Evolutionary conservation across 1,140 invertebrate genomes (phyloP).

Genomic region (Lordiphosa clarofinis): DNA sequence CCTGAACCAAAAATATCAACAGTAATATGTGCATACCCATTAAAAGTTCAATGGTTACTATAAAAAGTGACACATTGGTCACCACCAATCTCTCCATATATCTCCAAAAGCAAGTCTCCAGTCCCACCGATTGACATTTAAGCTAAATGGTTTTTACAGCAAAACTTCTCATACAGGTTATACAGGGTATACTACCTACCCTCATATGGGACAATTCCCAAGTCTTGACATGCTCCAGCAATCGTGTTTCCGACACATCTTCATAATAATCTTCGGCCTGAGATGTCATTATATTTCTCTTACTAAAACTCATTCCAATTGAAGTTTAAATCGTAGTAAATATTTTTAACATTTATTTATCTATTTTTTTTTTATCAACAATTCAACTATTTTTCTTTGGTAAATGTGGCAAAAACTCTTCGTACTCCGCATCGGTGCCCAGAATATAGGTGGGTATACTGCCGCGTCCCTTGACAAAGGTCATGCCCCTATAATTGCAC

Average conservation of each 20-base stretch:
- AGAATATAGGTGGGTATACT: slow-evolving; percentile 88
- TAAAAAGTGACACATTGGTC: slow-evolving; percentile 15
- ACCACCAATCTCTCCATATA: slow-evolving; percentile 22
- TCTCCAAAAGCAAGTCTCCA: slow-evolving; percentile 18
- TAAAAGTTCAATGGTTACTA: slow-evolving; percentile 22
- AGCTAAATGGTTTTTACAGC: slow-evolving; percentile 1
- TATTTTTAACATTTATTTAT: background rate
- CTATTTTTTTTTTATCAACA: slow-evolving; percentile 1
- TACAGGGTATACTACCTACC: too few species aligned
- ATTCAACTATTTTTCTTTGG: slow-evolving; percentile 25
- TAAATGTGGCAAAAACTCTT: slow-evolving; percentile 67
- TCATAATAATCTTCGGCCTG: background rate
- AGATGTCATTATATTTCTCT: background rate
- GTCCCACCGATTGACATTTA: background rate
- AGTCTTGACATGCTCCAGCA: background rate
- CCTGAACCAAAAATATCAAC: background rate
- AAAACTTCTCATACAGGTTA: background rate
- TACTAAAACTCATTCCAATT: background rate
- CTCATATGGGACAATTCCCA: slow-evolving; percentile 21
- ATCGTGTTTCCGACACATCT: slow-evolving; percentile 4
- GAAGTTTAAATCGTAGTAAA: background rate
- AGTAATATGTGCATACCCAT: slow-evolving; percentile 6
- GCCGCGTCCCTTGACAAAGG: slow-evolving; percentile 88
- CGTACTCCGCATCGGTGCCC: slow-evolving; percentile 83
- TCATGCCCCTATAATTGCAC: slow-evolving; percentile 86